Evolutionary conservation across 92 coral and sea anemone genomes (phyloP).

Genomic region (Pocillopora grandis): DNA sequence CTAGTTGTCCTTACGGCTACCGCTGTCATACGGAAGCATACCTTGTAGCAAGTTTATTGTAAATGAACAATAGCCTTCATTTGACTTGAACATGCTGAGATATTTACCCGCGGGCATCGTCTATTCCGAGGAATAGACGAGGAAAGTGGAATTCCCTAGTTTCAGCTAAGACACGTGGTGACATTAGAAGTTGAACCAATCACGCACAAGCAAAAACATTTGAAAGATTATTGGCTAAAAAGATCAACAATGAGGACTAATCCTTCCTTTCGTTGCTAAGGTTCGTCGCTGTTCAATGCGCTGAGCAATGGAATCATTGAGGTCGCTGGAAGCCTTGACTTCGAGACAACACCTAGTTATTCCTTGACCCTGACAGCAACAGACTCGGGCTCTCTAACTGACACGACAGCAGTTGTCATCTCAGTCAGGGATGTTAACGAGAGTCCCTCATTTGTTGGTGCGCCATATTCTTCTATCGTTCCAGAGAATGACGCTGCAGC

Average conservation of each 20-base stretch:
- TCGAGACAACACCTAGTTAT: constrained; percentile 59
- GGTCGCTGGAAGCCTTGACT: constrained; percentile 60
- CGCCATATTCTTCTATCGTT: constrained; percentile 61
- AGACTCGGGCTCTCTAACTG: constrained; percentile 50
- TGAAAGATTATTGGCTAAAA: background rate
- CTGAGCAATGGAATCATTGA: constrained; percentile 55
- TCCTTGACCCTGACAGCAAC: constrained; percentile 56
- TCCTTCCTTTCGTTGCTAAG: constrained; percentile 5
- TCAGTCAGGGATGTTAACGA: constrained; percentile 53
- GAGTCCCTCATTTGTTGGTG: constrained; percentile 48
- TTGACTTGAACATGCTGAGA: too few species aligned
- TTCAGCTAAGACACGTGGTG: too few species aligned
- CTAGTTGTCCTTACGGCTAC: too few species aligned
- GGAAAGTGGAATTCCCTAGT: too few species aligned
- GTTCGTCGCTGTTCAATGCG: constrained; percentile 52
- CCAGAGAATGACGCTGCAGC: constrained; percentile 60
- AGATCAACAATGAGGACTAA: background rate
- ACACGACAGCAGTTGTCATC: constrained; percentile 39
- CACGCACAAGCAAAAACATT: too few species aligned
- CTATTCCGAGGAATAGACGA: too few species aligned
- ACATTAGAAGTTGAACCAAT: too few species aligned
- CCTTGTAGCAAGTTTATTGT: too few species aligned
- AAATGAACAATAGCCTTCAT: too few species aligned
- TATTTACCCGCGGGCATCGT: too few species aligned
- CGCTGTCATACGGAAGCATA: too few species aligned